Percentiles rank a stretch among this genome's conserved stretches.
Evolutionary conservation across 2,113 vertebrate species (phyloP).

Genomic region (Cricetomys ansorgei): DNA sequence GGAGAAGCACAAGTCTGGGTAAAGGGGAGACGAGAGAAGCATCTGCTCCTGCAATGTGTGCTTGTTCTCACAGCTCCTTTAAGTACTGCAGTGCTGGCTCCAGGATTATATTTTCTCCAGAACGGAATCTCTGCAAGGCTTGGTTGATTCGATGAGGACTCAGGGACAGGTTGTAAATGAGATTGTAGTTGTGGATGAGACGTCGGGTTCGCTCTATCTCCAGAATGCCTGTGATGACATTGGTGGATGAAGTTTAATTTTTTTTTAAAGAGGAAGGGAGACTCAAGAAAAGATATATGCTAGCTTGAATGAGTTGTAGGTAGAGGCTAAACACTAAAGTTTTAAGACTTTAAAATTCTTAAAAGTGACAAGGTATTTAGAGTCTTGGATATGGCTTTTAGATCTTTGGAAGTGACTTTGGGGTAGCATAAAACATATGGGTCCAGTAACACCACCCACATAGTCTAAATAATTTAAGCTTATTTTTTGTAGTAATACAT

Average conservation of each 20-base stretch:
- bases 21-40: slow-evolving; percentile 56
- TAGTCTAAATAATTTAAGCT: slow-evolving; percentile 45
- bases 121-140: slow-evolving; percentile 76
- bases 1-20: slow-evolving; percentile 56
- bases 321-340: background rate
- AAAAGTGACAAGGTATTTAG: slow-evolving; percentile 27
- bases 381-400: background rate
- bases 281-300: background rate
- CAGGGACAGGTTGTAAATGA: slow-evolving; percentile 83
- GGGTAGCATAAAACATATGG: background rate
- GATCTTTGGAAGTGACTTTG: background rate
- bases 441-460: background rate
- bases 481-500: slow-evolving; percentile 25
- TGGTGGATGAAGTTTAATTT: background rate
- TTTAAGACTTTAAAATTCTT: slow-evolving; percentile 42
- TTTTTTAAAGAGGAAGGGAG: slow-evolving; percentile 32
- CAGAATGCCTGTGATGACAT: slow-evolving; percentile 72
- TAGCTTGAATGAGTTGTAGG: slow-evolving; percentile 9
- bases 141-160: slow-evolving; percentile 84
- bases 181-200: slow-evolving; percentile 85
- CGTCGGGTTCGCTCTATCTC: slow-evolving; percentile 81
- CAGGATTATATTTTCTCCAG: slow-evolving; percentile 75
- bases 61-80: slow-evolving; percentile 83
- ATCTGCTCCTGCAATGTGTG: slow-evolving; percentile 69
- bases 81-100: slow-evolving; percentile 81